Evolutionary conservation across 2,797 vertebrate genomes (phyloP), one percentile per base, ranked within the genome.

Genomic region (Naso thynnoides): DNA sequence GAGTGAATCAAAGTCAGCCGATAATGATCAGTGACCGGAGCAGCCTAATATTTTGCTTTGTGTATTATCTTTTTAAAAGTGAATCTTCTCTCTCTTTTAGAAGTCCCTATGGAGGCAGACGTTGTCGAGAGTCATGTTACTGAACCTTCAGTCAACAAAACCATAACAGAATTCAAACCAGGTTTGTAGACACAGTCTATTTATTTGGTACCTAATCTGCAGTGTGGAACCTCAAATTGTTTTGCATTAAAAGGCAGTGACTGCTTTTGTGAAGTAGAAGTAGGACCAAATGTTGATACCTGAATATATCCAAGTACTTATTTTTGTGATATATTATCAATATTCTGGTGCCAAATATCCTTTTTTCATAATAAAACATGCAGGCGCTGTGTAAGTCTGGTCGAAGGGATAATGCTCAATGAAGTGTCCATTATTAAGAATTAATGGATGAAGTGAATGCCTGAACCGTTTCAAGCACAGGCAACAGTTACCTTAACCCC

Each of bases 111-210:
- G 77, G 86, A 61, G 64, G 76, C 81, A 38, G 82, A 81, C 4
- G 48, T 60, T 48, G 65, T 67, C 10, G 85, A 88, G 54, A 78
- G 29, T 15, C 83, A 77, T 45, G 65, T 81, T 66, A 70, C 70
- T 47, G 84, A 91, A 81, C 59, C 75, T 2, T 75, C 86, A 71
- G 68, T 84, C 60, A 75, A 78, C 65, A 83, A 84, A 78, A 74
- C 66, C 64, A 75, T 57, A 62, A 71, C 76, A 38, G 86, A 91
- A 76, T 77, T 86, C 26, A 79, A 83, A 55, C 58, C 84, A 93
- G 93, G 92, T 94, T 82, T 64, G 90, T 91, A 47, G 48, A 59
- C 27, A 15, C 23, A 21, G 6, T 41, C 13, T 41, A 5, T 52
- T 78, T 24, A 42, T 68, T 58, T 24, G 44, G 24, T 55, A 3